Evolutionary conservation across 2,797 vertebrate species (phyloP).

Genomic region (Manis pentadactyla): DNA sequence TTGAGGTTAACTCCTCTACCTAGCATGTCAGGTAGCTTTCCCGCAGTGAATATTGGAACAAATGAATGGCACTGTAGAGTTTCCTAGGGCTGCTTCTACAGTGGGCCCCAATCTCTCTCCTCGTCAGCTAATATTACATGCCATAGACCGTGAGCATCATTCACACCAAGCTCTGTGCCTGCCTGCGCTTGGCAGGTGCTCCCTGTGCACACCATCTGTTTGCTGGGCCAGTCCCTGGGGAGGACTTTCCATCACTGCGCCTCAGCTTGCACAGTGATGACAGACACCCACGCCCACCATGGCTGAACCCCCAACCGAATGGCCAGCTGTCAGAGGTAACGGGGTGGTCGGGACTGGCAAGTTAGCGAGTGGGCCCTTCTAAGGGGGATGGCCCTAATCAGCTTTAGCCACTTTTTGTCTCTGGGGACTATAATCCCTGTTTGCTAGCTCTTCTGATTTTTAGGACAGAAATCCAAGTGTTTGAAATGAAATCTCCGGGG

Average conservation of each 20-base stretch:
- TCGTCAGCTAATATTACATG: slow-evolving; percentile 47
- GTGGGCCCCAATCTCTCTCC: slow-evolving; percentile 22
- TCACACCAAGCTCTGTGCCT: slow-evolving; percentile 3
- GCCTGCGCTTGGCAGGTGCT: slow-evolving; percentile 21
- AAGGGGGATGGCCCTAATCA: neutral
- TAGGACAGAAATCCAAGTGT: neutral
- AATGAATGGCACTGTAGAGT: slow-evolving; percentile 45
- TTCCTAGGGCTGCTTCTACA: slow-evolving; percentile 50
- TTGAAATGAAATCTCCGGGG: slow-evolving; percentile 5
- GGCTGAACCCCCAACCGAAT: neutral
- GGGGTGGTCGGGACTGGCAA: neutral
- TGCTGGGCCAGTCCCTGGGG: neutral
- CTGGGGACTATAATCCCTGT: neutral
- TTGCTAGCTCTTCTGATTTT: neutral
- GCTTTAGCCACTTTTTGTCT: neutral
- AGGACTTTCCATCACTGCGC: neutral
- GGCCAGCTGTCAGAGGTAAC: neutral
- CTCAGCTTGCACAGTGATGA: slow-evolving; percentile 24
- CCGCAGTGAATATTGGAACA: slow-evolving; percentile 64
- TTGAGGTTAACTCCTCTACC: slow-evolving; percentile 62
- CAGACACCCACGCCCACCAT: neutral
- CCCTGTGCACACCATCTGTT: neutral
- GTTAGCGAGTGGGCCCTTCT: neutral
- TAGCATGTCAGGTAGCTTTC: slow-evolving; percentile 50
- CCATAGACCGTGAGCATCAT: slow-evolving; percentile 43